Evolutionary conservation across 2,888 invertebrate species (phyloP).

Genomic region (Drosophila borealis): DNA sequence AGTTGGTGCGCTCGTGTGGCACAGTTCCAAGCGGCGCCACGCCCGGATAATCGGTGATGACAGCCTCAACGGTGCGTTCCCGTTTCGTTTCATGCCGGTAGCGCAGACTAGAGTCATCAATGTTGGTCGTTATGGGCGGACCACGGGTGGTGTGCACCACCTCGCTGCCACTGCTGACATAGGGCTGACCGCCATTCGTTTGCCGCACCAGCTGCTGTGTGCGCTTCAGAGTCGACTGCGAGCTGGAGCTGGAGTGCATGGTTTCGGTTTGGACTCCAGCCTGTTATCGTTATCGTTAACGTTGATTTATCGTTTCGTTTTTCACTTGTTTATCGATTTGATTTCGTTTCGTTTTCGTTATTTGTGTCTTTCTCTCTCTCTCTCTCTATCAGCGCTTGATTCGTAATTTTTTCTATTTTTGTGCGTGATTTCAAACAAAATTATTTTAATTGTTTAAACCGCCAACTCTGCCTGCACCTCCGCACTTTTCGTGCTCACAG

Average conservation of each 20-base stretch:
- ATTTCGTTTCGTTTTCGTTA: constrained; percentile 36
- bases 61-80: constrained; percentile 86
- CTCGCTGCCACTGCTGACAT: constrained; percentile 63
- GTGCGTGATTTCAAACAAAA: constrained; percentile 67
- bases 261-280: constrained; percentile 38
- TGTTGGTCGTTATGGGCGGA: constrained; percentile 88
- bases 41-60: constrained; percentile 85
- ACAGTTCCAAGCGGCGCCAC: constrained; percentile 56
- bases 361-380: constrained; percentile 4
- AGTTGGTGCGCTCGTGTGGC: constrained; percentile 84
- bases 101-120: constrained; percentile 84
- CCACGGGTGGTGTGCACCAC: constrained; percentile 85
- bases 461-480: constrained; percentile 1
- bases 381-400: constrained; percentile 9
- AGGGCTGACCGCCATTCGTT: constrained; percentile 67
- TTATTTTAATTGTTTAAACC: constrained; percentile 57
- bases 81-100: constrained; percentile 86
- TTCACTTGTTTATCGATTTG: constrained; percentile 32
- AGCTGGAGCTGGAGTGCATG: constrained; percentile 73
- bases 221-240: constrained; percentile 78
- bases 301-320: constrained; percentile 53
- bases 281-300: constrained; percentile 35
- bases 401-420: constrained; percentile 66
- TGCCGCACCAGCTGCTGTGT: constrained; percentile 73
- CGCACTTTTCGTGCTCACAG: constrained; percentile 56